Conservation (phyloP, 1,140 invertebrate genomes). For the Rhopalosiphum padi region DNA sequence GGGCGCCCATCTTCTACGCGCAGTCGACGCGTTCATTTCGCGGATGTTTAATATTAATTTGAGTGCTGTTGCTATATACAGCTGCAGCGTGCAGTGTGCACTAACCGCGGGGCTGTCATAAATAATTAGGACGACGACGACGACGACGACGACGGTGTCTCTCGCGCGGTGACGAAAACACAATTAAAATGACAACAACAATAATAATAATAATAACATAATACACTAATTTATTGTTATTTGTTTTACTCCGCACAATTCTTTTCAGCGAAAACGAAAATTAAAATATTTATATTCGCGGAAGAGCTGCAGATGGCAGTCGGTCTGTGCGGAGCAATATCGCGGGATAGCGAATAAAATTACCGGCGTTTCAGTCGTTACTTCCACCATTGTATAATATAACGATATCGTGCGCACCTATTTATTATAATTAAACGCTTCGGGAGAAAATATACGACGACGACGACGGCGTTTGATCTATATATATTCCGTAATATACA, state of each 20-base stretch:
- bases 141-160: background rate
- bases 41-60: background rate
- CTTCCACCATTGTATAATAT: background rate
- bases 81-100: background rate
- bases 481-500: background rate
- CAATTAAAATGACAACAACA: background rate
- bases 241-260: background rate
- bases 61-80: background rate
- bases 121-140: background rate
- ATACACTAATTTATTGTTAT: constrained; percentile 5
- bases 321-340: background rate
- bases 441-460: background rate
- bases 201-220: background rate
- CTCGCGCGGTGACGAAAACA: background rate
- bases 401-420: background rate
- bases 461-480: background rate
- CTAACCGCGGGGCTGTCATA: background rate
- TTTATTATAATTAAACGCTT: constrained; percentile 2
- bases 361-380: constrained; percentile 1
- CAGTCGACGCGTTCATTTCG: background rate
- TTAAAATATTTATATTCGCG: background rate
- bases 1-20: background rate
- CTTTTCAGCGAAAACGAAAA: constrained; percentile 2
- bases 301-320: background rate
- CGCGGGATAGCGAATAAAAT: background rate